phyloP scores from a whole-genome alignment of 2,113 vertebrate species.

The Protobothrops flavoviridis region DNA sequence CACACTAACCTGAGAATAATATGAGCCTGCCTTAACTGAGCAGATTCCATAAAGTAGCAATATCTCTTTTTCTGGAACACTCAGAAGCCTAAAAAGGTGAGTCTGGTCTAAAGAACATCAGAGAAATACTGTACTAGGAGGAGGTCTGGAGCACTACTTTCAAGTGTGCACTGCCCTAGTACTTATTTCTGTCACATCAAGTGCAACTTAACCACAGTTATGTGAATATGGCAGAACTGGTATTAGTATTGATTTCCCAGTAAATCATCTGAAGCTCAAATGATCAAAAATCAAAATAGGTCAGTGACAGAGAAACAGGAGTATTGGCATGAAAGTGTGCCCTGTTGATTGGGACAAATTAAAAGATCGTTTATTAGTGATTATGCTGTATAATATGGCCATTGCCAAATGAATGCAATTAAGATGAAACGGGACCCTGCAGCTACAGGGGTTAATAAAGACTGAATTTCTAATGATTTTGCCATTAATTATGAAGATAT shows the following conservation, averaged over 20 bases:
- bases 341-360: conserved; percentile 80
- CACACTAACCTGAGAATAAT: neutral
- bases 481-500: conserved; percentile 87
- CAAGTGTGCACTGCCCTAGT: conserved; percentile 21
- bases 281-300: conserved; percentile 83
- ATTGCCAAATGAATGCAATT: conserved; percentile 85
- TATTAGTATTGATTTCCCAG: conserved; percentile 84
- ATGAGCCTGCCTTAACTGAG: neutral
- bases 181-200: conserved; percentile 76
- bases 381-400: conserved; percentile 79
- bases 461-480: conserved; percentile 81
- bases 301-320: conserved; percentile 81
- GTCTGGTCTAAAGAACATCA: neutral
- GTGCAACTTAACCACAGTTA: conserved; percentile 74
- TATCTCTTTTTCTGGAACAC: neutral
- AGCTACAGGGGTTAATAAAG: conserved; percentile 82
- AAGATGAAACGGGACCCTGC: conserved; percentile 83
- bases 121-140: neutral
- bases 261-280: conserved; percentile 82
- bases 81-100: neutral
- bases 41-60: neutral
- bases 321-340: conserved; percentile 81
- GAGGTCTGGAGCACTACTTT: neutral
- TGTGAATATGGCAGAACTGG: conserved; percentile 74
- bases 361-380: conserved; percentile 85